These are phyloP conservation scores for Zaprionus lineosus DNA, from an alignment of 2,888 invertebrate genomes.

Conservation along the genomic window DNA sequence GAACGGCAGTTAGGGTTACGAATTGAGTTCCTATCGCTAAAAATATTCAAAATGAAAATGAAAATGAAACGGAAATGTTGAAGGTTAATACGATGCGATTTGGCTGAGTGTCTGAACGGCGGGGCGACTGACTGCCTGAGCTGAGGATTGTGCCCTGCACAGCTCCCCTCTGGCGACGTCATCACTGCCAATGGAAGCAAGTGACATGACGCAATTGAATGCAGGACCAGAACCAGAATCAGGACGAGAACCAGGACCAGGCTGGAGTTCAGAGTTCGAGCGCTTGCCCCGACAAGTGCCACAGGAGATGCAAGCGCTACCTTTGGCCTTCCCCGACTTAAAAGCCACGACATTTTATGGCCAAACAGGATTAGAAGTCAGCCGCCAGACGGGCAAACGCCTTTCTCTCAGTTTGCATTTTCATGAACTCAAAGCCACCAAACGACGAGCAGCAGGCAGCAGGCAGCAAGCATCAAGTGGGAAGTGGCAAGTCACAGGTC, in stretches of 20 bases:
- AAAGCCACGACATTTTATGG: slow-evolving; percentile 19
- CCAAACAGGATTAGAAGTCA: slow-evolving; percentile 31
- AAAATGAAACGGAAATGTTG: slow-evolving; percentile 65
- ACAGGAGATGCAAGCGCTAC: slow-evolving; percentile 30
- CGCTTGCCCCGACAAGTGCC: slow-evolving; percentile 51
- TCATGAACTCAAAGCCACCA: too few species aligned
- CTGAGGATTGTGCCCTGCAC: slow-evolving; percentile 32
- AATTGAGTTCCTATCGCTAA: slow-evolving; percentile 48
- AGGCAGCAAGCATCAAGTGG: slow-evolving; percentile 3
- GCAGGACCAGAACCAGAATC: background rate
- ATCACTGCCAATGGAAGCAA: too few species aligned
- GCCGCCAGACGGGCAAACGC: background rate
- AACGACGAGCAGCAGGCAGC: too few species aligned
- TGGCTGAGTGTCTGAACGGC: slow-evolving; percentile 39
- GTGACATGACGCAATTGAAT: background rate
- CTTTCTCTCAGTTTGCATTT: too few species aligned
- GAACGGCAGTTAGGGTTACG: background rate
- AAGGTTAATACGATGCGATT: slow-evolving; percentile 74
- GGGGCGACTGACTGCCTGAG: too few species aligned
- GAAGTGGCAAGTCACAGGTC: background rate
- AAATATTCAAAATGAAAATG: slow-evolving; percentile 47
- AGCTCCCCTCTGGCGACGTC: background rate
- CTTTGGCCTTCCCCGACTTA: slow-evolving; percentile 22
- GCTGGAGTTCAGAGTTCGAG: slow-evolving; percentile 31
- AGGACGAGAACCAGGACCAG: background rate